Conservation (phyloP, 2,888 invertebrate species). For the Iselma pallidipennis region DNA sequence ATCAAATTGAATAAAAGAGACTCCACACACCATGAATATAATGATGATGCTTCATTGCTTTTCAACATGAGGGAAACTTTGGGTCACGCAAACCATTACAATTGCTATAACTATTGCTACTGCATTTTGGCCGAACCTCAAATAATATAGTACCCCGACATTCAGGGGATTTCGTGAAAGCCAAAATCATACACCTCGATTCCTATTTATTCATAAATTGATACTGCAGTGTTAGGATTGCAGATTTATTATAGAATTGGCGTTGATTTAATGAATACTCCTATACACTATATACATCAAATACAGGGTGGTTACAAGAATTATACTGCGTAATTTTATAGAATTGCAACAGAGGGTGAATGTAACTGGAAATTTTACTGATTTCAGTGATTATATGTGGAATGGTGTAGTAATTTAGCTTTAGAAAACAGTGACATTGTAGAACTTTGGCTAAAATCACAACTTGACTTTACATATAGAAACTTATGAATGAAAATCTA, state of each 20-base stretch:
- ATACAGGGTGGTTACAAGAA: not conserved
- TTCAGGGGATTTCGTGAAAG: not conserved
- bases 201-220: not conserved
- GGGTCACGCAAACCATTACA: not conserved
- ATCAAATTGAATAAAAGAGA: not conserved
- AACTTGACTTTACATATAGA: no score
- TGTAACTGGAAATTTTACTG: not conserved
- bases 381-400: not conserved
- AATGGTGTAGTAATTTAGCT: not conserved
- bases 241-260: not conserved
- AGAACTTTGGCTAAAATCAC: no score
- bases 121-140: not conserved
- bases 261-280: not conserved
- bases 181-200: slow-evolving; percentile 1
- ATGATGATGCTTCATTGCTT: not conserved
- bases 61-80: not conserved
- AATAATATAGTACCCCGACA: no score
- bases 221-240: not conserved
- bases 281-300: no score
- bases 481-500: no score
- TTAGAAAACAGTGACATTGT: no score
- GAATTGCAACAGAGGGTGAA: no score
- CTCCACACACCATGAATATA: not conserved
- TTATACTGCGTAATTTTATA: not conserved
- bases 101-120: no score